These are phyloP conservation scores for Coreius guichenoti DNA, from an alignment of 2,797 vertebrate genomes.

Conservation along the genomic window DNA sequence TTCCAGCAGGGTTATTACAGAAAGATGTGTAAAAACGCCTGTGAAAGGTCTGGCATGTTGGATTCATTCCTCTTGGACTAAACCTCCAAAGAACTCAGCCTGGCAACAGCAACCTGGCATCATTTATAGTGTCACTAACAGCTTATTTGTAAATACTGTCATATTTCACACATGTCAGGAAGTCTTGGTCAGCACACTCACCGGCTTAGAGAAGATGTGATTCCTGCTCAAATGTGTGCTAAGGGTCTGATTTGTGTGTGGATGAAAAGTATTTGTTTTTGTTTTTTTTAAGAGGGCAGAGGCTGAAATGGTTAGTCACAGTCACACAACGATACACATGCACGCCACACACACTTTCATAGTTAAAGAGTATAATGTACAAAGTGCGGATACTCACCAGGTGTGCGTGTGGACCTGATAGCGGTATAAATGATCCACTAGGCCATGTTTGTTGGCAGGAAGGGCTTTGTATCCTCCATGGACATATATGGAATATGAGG, in stretches of 20 bases:
- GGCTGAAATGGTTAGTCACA: background rate
- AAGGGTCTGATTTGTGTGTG: background rate
- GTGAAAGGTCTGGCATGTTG: conserved; percentile 4
- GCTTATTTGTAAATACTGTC: conserved; percentile 17
- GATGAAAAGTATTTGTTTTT: background rate
- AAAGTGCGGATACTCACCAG: conserved; percentile 75
- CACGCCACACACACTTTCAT: background rate
- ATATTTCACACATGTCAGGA: conserved; percentile 12
- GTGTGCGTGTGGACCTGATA: conserved; percentile 83
- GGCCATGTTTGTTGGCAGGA: conserved; percentile 84
- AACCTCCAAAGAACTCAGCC: background rate
- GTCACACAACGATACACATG: background rate
- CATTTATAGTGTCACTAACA: conserved; percentile 19
- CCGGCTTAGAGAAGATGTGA: background rate
- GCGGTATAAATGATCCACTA: conserved; percentile 86
- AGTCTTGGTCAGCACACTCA: conserved; percentile 12
- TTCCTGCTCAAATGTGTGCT: background rate
- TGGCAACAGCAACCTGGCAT: conserved; percentile 17
- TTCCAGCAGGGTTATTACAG: background rate
- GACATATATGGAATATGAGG: conserved; percentile 83
- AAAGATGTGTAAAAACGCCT: background rate
- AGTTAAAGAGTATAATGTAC: background rate
- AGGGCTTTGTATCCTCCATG: conserved; percentile 86
- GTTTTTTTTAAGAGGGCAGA: background rate
- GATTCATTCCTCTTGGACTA: conserved; percentile 18